Conservation (phyloP, 2,888 invertebrate species). For the Chrysodeixis includens region DNA sequence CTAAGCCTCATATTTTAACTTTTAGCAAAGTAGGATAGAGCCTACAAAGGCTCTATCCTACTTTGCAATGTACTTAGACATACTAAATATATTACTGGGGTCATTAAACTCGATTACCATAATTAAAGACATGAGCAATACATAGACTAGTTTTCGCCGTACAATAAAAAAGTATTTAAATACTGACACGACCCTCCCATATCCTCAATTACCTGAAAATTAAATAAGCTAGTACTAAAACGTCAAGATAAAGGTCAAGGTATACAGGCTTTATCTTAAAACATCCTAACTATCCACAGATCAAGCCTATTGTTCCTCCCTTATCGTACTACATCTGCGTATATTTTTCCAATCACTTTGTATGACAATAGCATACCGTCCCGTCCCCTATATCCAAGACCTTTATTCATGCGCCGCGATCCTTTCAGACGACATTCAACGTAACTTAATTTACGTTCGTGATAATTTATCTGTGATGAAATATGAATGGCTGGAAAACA, state of each 20-base stretch:
- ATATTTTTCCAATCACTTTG: conserved; percentile 39
- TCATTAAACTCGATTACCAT: no score
- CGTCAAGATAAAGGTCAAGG: background rate
- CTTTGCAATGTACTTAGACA: no score
- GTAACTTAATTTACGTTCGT: conserved; percentile 33
- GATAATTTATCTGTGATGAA: conserved; percentile 45
- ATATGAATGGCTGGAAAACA: conserved; percentile 38
- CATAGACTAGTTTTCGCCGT: no score
- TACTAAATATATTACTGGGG: no score
- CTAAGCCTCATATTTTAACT: no score
- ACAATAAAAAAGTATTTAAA: no score
- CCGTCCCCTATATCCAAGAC: conserved; percentile 2
- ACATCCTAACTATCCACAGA: conserved; percentile 19
- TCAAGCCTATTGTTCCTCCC: conserved; percentile 18
- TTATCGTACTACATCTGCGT: conserved; percentile 12
- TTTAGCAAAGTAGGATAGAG: no score
- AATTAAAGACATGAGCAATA: no score
- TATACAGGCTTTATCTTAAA: conserved; percentile 15
- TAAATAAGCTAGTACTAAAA: background rate
- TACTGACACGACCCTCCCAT: background rate
- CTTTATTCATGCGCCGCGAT: conserved; percentile 1
- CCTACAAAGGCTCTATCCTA: no score
- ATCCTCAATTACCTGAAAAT: background rate
- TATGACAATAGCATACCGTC: conserved; percentile 38
- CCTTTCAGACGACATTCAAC: conserved; percentile 2